Conservation (phyloP, 2,888 invertebrate species). For the Xylota sylvarum region DNA sequence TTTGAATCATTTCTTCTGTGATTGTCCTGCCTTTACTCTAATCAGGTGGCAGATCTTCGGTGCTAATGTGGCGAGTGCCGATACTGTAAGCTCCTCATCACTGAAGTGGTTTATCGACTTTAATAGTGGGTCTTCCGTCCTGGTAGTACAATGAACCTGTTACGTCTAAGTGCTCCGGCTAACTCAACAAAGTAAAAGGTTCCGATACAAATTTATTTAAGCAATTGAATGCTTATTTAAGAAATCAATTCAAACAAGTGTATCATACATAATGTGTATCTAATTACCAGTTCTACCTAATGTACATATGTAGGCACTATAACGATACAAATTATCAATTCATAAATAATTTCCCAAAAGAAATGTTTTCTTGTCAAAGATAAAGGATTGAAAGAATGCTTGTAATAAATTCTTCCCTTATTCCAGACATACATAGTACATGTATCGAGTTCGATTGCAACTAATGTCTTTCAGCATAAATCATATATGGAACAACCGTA, state of each 20-base stretch:
- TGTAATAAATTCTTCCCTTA: not conserved
- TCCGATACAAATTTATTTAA: too few relatives aligned
- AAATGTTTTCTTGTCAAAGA: not conserved
- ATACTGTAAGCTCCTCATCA: too few relatives aligned
- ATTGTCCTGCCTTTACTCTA: too few relatives aligned
- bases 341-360: not conserved
- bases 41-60: too few relatives aligned
- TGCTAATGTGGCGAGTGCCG: too few relatives aligned
- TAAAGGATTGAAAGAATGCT: not conserved
- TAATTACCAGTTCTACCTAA: not conserved
- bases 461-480: slow-evolving; percentile 22
- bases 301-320: not conserved
- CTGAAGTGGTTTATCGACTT: too few relatives aligned
- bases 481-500: not conserved
- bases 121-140: too few relatives aligned
- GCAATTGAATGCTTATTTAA: too few relatives aligned
- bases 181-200: too few relatives aligned
- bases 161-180: too few relatives aligned
- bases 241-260: not conserved
- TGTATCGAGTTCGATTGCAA: not conserved
- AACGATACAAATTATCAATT: not conserved
- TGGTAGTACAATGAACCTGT: too few relatives aligned
- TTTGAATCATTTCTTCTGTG: too few relatives aligned
- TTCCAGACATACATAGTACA: not conserved
- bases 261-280: not conserved